Base-by-base conservation (phyloP, 1,140 invertebrate genomes). In the Caerostris extrusa region DNA sequence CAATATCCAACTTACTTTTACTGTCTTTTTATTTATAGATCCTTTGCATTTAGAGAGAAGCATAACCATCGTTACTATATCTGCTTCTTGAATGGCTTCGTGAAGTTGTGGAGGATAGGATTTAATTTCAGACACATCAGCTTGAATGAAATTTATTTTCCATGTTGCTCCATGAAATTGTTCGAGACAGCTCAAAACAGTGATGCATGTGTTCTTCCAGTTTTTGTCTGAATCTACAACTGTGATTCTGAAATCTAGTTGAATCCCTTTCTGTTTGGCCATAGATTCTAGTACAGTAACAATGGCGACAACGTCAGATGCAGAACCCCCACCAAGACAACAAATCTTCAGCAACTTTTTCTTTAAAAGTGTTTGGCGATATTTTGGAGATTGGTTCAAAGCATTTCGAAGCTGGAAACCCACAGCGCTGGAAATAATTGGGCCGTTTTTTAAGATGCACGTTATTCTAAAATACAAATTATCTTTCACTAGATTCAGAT, bases 141-240 rank as follows among this genome's bases (percentile, higher is more conserved):
- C 10, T 6, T 19, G 7, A 19, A 86, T 0, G 17, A 86, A 86
- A 60, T 86, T 60, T 50, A 60, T 86, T 7, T 58, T 86, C 83
- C 83, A 86, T n/a, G 83, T 57, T 0, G 55, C 55, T 17, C 57
- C n/a, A 8, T 53, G 55, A 34, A 86, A 86, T 10, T 56, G 8
- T 53, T 86, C 57, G 7, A 86, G 57, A 58, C 83, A 86, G 7
- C 57, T 34, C 8, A 86, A 17, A 56, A 86, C 55, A 7, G 14
- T 53, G 14, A 58, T 12, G 57, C 83, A 19, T n/a, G 83, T 86
- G 34, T 86, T 86, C 14, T 86, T 86, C 83, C 83, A 86, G 3
- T 19, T 19, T n/a, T 7, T 5, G 34, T n/a, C 17, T 5, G 2
- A 50, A 19, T 86, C 83, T 58, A 86, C n/a, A n/a, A 86, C n/a